Evolutionary conservation across 2,113 vertebrate genomes (phyloP).

Genomic region (Uropsilus gracilis): DNA sequence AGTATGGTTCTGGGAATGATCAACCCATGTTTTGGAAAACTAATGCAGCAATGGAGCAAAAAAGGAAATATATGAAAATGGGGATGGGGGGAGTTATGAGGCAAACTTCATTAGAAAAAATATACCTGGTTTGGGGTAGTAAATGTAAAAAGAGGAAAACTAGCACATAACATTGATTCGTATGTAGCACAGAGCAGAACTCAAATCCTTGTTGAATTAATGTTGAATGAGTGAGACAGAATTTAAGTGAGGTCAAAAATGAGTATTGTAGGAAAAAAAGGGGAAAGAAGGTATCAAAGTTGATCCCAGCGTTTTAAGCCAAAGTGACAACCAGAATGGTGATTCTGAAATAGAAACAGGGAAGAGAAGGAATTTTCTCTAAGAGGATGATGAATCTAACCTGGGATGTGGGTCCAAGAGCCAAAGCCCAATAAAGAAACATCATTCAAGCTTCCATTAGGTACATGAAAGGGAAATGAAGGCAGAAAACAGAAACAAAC

Average conservation of each 20-base stretch:
- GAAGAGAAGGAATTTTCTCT: not conserved
- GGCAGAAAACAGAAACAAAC: not conserved
- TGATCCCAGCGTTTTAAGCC: not conserved
- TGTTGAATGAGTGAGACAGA: not conserved
- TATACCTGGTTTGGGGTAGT: not conserved
- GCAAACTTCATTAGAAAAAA: not conserved
- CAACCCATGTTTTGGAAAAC: not conserved
- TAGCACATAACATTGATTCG: not conserved
- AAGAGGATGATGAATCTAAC: not conserved
- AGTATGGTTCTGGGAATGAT: not conserved
- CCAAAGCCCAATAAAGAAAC: not conserved
- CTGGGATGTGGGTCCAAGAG: not conserved
- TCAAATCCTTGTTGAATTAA: not conserved
- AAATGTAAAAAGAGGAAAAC: not conserved
- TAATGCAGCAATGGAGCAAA: not conserved
- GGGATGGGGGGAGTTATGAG: not conserved
- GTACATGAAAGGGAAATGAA: not conserved
- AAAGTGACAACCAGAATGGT: not conserved
- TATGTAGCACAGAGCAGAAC: not conserved
- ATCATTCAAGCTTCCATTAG: not conserved
- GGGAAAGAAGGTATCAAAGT: not conserved
- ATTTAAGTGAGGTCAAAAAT: not conserved
- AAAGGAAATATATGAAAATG: not conserved
- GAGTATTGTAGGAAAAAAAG: not conserved
- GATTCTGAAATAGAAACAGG: not conserved